phyloP scores from a whole-genome alignment of 2,113 vertebrate species.

The Dipodomys spectabilis region DNA sequence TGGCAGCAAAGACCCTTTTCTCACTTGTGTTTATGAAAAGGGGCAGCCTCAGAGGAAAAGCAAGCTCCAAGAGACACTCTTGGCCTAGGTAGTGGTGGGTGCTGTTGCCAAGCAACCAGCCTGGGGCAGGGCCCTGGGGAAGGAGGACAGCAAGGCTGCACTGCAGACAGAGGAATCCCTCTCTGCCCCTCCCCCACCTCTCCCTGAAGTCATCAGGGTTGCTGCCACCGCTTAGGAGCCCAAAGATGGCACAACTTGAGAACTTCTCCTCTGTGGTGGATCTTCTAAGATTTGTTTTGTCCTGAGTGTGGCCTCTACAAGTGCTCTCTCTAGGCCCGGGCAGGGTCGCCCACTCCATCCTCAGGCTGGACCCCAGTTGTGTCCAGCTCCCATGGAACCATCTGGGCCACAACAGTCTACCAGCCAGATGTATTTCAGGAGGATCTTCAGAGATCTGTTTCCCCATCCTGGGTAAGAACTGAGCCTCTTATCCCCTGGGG shows the following conservation, averaged over 20 bases:
- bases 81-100: background rate
- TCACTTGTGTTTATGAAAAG: background rate
- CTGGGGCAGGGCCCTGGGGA: background rate
- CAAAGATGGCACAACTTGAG: background rate
- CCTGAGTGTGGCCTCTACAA: background rate
- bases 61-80: background rate
- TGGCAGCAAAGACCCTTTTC: background rate
- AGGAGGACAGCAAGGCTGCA: background rate
- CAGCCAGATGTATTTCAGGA: background rate
- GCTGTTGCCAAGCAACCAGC: conserved; percentile 13
- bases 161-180: background rate
- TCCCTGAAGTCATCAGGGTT: background rate
- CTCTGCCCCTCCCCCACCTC: background rate
- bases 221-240: background rate
- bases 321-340: background rate
- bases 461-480: background rate
- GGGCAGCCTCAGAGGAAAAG: background rate
- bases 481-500: background rate
- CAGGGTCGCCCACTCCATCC: background rate
- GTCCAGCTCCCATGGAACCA: background rate
- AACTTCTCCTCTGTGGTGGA: background rate
- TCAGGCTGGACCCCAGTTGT: rapidly evolving
- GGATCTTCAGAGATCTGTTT: background rate
- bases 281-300: background rate
- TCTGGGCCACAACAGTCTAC: background rate